Evolutionary conservation across 1,140 invertebrate species (phyloP).

Genomic region (Marisa cornuarietis): DNA sequence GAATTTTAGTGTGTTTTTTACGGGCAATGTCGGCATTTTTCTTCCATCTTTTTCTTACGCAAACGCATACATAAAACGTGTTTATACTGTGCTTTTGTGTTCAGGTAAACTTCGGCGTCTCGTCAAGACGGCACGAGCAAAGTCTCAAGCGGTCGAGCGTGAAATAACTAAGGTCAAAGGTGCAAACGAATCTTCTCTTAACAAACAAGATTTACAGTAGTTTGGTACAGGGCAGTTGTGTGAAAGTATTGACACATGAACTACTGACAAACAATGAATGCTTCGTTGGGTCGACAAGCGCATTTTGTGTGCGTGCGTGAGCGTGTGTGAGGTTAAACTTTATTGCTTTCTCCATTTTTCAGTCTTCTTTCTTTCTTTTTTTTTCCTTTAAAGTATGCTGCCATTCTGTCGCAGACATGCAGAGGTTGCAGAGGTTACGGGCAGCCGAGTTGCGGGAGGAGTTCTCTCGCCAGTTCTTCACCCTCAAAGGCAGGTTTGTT

Average conservation of each 20-base stretch:
- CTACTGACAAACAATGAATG: no score
- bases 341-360: neutral
- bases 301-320: no score
- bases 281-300: no score
- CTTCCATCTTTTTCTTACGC: no score
- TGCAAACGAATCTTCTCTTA: neutral
- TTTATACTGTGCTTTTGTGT: neutral
- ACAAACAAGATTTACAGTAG: no score
- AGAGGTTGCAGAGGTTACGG: neutral
- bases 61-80: no score
- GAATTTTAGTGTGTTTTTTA: no score
- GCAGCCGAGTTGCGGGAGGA: conserved; percentile 14
- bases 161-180: conserved; percentile 6
- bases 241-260: no score
- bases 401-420: neutral
- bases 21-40: no score
- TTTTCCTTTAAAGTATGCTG: neutral
- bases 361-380: neutral
- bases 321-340: neutral
- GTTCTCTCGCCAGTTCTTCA: conserved; percentile 12
- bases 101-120: neutral
- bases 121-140: neutral
- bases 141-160: neutral
- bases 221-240: no score
- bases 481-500: conserved; percentile 4